Evolutionary conservation across 2,113 vertebrate genomes (phyloP).

Genomic region (Gasterosteus aculeatus): DNA sequence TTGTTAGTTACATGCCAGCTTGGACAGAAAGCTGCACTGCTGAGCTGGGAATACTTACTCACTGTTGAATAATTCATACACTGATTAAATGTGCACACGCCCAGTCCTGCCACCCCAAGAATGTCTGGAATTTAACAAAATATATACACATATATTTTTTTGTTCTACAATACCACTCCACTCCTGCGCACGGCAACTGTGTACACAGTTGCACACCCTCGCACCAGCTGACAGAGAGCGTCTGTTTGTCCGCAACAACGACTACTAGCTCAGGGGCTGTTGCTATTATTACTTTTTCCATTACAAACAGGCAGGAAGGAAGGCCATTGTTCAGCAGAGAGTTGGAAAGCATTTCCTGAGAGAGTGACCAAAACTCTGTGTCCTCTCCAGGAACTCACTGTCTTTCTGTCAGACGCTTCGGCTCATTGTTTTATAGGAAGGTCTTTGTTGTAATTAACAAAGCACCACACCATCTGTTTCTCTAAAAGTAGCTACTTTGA

Average conservation of each 20-base stretch:
- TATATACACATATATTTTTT: too few relatives aligned
- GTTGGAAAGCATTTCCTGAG: slow-evolving; percentile 63
- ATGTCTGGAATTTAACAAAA: too few relatives aligned
- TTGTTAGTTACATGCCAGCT: neutral
- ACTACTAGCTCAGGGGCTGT: neutral
- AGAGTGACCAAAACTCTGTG: slow-evolving; percentile 28
- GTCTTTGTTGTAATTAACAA: slow-evolving; percentile 18
- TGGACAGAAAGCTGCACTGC: neutral
- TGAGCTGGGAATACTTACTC: neutral
- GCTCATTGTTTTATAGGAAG: slow-evolving; percentile 38
- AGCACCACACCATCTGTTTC: neutral
- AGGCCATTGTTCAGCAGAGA: slow-evolving; percentile 71
- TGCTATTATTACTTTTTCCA: slow-evolving; percentile 43
- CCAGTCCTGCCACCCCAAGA: neutral
- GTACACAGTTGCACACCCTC: too few relatives aligned
- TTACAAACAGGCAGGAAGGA: slow-evolving; percentile 74
- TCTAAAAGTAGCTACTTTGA: neutral
- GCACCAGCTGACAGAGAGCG: too few relatives aligned
- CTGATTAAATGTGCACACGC: slow-evolving; percentile 18
- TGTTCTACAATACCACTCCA: too few relatives aligned
- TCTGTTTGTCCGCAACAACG: too few relatives aligned
- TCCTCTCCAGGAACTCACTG: slow-evolving; percentile 41
- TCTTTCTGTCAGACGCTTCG: slow-evolving; percentile 31
- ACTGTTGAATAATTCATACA: slow-evolving; percentile 28
- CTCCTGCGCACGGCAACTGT: too few relatives aligned